Percentiles rank a stretch among this genome's conserved stretches.
phyloP scores from a whole-genome alignment of 2,888 invertebrate genomes.

The Andrena camellia region DNA sequence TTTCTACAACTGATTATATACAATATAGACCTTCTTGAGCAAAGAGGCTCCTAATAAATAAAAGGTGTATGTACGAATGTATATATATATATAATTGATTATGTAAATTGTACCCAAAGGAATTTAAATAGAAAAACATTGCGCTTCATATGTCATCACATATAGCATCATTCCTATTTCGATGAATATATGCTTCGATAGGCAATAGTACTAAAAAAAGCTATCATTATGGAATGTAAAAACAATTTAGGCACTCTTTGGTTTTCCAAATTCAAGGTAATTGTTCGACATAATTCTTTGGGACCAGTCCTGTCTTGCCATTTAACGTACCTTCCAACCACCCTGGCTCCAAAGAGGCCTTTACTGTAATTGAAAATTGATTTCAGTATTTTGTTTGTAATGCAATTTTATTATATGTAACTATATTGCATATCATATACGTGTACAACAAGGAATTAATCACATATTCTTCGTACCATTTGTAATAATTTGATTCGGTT shows the following conservation, averaged over 20 bases:
- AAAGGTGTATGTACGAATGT: slow-evolving; percentile 57
- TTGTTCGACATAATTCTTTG: slow-evolving; percentile 98
- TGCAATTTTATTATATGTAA: neutral
- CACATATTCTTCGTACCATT: slow-evolving; percentile 89
- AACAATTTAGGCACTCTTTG: slow-evolving; percentile 78
- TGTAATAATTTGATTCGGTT: slow-evolving; percentile 98
- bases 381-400: neutral
- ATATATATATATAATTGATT: slow-evolving; percentile 65
- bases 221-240: slow-evolving; percentile 72
- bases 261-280: slow-evolving; percentile 87
- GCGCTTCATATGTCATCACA: slow-evolving; percentile 28
- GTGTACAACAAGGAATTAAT: neutral
- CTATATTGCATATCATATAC: neutral
- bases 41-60: slow-evolving; percentile 73
- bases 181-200: slow-evolving; percentile 35
- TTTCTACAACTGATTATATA: slow-evolving; percentile 75
- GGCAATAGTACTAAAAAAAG: slow-evolving; percentile 55
- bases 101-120: slow-evolving; percentile 76
- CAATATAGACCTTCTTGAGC: slow-evolving; percentile 73
- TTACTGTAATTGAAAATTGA: slow-evolving; percentile 88
- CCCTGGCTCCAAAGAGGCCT: slow-evolving; percentile 97
- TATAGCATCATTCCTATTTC: slow-evolving; percentile 34
- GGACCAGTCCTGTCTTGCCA: slow-evolving; percentile 96
- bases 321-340: slow-evolving; percentile 98
- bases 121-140: slow-evolving; percentile 70